A percentile compares a stretch with the other conserved stretches of the same genome.
phyloP scores from a whole-genome alignment of 2,888 invertebrate genomes.

The Drosophila borborema region DNA sequence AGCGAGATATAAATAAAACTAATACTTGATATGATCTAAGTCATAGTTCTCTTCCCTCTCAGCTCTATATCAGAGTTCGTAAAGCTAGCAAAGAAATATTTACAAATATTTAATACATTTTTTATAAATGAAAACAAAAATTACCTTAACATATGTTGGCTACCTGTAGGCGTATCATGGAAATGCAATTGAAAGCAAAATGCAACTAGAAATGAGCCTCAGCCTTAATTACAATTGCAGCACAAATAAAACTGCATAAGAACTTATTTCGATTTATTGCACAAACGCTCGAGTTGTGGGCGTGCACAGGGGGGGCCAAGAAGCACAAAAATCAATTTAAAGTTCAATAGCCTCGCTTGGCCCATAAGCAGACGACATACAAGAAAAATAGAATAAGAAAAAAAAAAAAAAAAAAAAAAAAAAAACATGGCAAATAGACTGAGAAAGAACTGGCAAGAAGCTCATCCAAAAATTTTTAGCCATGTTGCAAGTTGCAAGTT shows the following conservation, averaged over 20 bases:
- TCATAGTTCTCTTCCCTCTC: no score
- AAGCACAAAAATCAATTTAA: conserved; percentile 77
- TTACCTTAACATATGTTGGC: conserved; percentile 7
- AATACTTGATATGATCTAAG: no score
- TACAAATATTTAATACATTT: no score
- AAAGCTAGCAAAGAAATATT: not conserved
- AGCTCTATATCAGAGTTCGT: no score
- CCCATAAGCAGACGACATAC: conserved; percentile 44
- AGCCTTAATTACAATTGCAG: conserved; percentile 22
- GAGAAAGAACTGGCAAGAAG: conserved; percentile 16
- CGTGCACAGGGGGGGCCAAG: conserved; percentile 38
- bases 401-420: not conserved
- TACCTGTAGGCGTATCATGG: conserved; percentile 25
- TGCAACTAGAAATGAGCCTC: not conserved
- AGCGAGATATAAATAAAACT: no score
- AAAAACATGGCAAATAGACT: conserved; percentile 31
- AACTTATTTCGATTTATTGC: conserved; percentile 75
- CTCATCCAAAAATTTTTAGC: conserved; percentile 46
- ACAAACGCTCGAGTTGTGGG: conserved; percentile 30
- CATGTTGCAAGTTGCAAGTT: conserved; percentile 63
- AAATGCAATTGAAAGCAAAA: not conserved
- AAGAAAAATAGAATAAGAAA: not conserved
- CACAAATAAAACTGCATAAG: conserved; percentile 25
- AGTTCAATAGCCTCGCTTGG: conserved; percentile 75
- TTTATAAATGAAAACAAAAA: not conserved